Evolutionary conservation across 2,113 vertebrate genomes (phyloP).

Genomic region (Nothobranchius furzeri): DNA sequence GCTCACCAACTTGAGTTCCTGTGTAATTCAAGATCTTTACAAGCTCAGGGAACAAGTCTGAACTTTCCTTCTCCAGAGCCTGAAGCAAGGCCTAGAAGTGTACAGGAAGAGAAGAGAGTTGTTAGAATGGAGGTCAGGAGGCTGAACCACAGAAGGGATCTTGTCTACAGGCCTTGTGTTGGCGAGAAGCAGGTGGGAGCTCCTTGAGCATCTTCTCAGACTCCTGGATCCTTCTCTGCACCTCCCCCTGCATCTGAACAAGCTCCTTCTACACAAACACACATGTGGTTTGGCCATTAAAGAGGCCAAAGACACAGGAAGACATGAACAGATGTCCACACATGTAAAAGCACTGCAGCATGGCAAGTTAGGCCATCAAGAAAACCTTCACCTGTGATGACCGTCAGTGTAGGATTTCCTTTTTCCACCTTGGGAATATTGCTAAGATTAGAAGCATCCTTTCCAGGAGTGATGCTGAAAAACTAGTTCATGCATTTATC

Average conservation of each 20-base stretch:
- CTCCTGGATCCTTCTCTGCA: slow-evolving; percentile 63
- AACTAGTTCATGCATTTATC: too few relatives aligned
- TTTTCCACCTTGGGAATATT: too few relatives aligned
- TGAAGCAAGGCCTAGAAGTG: slow-evolving; percentile 64
- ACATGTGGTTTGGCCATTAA: too few relatives aligned
- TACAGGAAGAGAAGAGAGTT: not conserved
- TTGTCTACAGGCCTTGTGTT: slow-evolving; percentile 63
- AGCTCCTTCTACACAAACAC: slow-evolving; percentile 60
- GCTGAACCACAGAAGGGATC: not conserved
- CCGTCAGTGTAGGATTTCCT: too few relatives aligned
- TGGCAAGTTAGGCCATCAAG: too few relatives aligned
- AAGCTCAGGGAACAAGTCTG: slow-evolving; percentile 59
- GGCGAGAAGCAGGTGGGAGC: slow-evolving; percentile 60
- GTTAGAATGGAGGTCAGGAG: too few relatives aligned
- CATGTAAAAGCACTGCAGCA: too few relatives aligned
- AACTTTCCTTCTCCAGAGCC: slow-evolving; percentile 63
- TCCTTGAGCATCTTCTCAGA: slow-evolving; percentile 59
- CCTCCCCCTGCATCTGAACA: slow-evolving; percentile 58
- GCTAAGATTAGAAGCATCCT: too few relatives aligned
- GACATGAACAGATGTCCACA: too few relatives aligned
- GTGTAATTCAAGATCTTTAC: slow-evolving; percentile 53
- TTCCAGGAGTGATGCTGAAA: too few relatives aligned
- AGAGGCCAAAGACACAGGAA: too few relatives aligned
- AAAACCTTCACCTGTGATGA: too few relatives aligned
- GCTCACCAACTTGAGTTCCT: slow-evolving; percentile 55